Base-by-base conservation (phyloP, 2,888 invertebrate species). In the Macaria notata region DNA sequence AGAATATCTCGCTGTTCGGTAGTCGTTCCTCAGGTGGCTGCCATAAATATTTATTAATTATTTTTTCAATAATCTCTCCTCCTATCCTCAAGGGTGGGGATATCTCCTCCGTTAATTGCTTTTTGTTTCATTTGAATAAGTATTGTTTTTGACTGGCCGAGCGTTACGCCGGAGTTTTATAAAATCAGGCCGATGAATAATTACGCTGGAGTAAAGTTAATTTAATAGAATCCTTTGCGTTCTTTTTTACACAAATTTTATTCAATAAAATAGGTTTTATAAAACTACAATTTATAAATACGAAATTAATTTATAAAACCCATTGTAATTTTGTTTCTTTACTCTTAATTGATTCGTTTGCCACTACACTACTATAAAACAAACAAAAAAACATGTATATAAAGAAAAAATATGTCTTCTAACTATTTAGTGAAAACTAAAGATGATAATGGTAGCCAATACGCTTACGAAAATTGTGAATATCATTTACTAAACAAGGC, bases 31-130 rank as follows among this genome's bases (percentile, higher is more conserved):
- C 89, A 90, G 91, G 89, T 90, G 90, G 88, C 87, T 72, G 82
- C 82, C 87, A 91, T 91, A 91, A 91, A 91, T 91, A 91, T 91
- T 91, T 91, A 91, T 91, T 90, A 91, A 91, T 91, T 90, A 89
- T 91, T 91, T 90, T 91, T 91, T 91, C 91, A 91, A 90, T 91
- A 91, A 90, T 88, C 90, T 90, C 87, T 83, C 83, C 81, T 81
- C 83, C 82, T 83, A 83, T 85, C 84, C 88, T 86, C 86, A 71
- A 83, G 88, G 84, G 85, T 69, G 84, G 88, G 90, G 88, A 86
- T 87, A 88, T 85, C 85, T 87, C 83, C 83, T 67, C 75, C 83
- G 90, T 89, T 90, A 90, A 90, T 91, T 91, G 90, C 88, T 90
- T 90, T 90, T 89, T 91, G 89, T 90, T 90, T 90, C 86, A 88